Conservation (phyloP, 2,113 vertebrate genomes). For the Nipponia nippon region DNA sequence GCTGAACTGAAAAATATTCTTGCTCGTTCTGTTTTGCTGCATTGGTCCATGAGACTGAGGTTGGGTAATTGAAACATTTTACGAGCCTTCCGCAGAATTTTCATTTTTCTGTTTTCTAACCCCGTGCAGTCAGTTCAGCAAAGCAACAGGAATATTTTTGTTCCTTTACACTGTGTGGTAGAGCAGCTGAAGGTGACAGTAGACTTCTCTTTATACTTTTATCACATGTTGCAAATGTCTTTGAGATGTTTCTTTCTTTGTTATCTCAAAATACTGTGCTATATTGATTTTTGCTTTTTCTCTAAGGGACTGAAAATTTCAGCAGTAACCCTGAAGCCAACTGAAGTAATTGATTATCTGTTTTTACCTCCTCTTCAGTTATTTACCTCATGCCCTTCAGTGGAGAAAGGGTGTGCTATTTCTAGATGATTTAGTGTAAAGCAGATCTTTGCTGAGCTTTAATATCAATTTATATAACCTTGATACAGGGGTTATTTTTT, state of each 20-base stretch:
- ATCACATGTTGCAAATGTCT: neutral
- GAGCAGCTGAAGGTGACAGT: constrained; percentile 37
- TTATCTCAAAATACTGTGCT: constrained; percentile 23
- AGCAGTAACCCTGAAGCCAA: constrained; percentile 28
- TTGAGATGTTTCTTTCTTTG: constrained; percentile 22
- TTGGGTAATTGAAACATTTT: neutral
- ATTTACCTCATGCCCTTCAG: constrained; percentile 38
- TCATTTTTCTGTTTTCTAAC: neutral
- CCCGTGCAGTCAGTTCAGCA: neutral
- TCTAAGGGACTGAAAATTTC: constrained; percentile 36
- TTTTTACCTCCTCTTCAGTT: constrained; percentile 50
- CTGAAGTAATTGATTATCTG: constrained; percentile 61
- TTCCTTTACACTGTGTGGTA: neutral
- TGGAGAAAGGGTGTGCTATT: constrained; percentile 19
- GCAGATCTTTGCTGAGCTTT: neutral
- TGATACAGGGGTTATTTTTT: neutral
- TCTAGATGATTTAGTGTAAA: constrained; percentile 29
- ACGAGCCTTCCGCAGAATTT: neutral
- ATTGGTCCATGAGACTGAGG: neutral
- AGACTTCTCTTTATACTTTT: neutral
- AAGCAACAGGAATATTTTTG: neutral
- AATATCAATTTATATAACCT: constrained; percentile 32
- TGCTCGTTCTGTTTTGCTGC: neutral
- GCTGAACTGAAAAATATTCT: neutral
- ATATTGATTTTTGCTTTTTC: constrained; percentile 53